Percentiles rank a stretch among this genome's conserved stretches.
Conservation (phyloP, 2,888 invertebrate genomes). For the Colostygia pectinataria region DNA sequence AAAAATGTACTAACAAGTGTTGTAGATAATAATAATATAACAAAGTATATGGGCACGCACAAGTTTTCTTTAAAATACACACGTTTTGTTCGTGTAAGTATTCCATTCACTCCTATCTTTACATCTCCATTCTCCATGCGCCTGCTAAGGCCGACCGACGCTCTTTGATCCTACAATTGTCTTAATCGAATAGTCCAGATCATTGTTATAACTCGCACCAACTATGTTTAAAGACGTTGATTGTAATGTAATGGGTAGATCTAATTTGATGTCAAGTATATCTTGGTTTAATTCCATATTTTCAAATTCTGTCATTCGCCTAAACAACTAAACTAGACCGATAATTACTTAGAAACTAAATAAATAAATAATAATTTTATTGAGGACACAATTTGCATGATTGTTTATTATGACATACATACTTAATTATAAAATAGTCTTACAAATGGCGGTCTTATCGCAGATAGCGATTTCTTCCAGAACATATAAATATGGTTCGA, state of each 20-base stretch:
- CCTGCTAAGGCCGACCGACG: constrained; percentile 35
- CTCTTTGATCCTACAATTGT: constrained; percentile 63
- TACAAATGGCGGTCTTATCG: no score
- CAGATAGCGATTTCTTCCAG: no score
- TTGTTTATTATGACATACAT: no score
- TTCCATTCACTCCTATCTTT: constrained; percentile 47
- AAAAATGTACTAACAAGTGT: no score
- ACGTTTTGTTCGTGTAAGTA: constrained; percentile 45
- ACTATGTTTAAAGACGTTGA: constrained; percentile 44
- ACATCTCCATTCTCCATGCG: constrained; percentile 44
- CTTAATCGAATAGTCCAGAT: constrained; percentile 66
- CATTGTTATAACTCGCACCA: constrained; percentile 45
- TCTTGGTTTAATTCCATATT: constrained; percentile 6
- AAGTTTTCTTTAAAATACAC: constrained; percentile 24
- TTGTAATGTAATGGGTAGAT: constrained; percentile 37
- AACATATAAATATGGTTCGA: no score
- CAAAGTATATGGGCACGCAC: constrained; percentile 16
- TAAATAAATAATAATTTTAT: no score
- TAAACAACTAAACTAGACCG: no score
- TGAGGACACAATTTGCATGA: no score
- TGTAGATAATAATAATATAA: no score
- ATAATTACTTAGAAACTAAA: no score
- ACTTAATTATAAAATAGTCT: no score
- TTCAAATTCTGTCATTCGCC: no score
- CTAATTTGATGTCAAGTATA: constrained; percentile 29